phyloP scores from a whole-genome alignment of 2,888 invertebrate genomes.

The Philopedon plagiatum region DNA sequence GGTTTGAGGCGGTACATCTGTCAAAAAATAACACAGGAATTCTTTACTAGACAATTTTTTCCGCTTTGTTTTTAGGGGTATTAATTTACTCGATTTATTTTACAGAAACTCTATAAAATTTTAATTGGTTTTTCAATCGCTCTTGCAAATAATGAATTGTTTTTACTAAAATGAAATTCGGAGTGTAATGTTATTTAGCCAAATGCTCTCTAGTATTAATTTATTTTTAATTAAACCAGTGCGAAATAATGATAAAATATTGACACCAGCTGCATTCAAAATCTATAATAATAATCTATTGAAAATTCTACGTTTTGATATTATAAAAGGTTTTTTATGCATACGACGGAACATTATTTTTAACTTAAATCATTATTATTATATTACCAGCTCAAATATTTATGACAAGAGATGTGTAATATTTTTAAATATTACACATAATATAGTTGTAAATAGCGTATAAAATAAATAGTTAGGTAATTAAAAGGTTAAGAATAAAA shows the following conservation, averaged over 20 bases:
- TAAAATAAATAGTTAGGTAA: no score
- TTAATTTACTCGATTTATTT: conserved; percentile 47
- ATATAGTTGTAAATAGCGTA: no score
- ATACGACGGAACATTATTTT: conserved; percentile 14
- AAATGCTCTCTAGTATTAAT: conserved; percentile 51
- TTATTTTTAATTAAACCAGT: conserved; percentile 50
- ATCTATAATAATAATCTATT: conserved; percentile 45
- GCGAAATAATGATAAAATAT: conserved; percentile 51
- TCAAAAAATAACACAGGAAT: no score
- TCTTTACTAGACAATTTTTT: conserved; percentile 21
- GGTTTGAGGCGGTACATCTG: no score
- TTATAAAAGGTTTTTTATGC: conserved; percentile 22
- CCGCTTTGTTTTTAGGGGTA: conserved; percentile 25
- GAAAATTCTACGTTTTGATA: conserved; percentile 33
- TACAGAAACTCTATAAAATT: conserved; percentile 46
- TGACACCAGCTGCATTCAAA: conserved; percentile 48
- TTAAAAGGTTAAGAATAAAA: no score
- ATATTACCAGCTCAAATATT: no score
- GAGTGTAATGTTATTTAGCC: conserved; percentile 48
- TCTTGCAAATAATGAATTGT: conserved; percentile 47
- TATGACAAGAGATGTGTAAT: no score
- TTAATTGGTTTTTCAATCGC: conserved; percentile 50
- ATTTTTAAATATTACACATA: no score
- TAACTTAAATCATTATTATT: background rate
- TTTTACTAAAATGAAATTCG: conserved; percentile 45